Evolutionary conservation across 1,140 invertebrate genomes (phyloP).

Genomic region (Drosophila burlai): DNA sequence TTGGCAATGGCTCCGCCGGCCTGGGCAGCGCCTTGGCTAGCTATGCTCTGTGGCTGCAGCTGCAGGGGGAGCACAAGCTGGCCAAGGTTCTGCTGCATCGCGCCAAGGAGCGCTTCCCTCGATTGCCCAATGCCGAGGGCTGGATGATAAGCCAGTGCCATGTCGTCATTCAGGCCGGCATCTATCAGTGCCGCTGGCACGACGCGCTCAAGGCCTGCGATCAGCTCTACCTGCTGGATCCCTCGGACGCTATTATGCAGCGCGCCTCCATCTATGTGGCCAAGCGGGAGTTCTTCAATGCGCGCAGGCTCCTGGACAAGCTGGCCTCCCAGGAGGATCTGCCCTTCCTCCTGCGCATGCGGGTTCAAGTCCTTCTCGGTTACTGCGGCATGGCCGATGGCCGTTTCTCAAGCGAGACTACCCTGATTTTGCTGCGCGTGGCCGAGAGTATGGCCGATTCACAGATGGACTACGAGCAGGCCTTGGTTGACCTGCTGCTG

Average conservation of each 20-base stretch:
- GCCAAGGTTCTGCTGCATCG: slow-evolving; percentile 87
- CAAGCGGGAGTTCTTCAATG: slow-evolving; percentile 89
- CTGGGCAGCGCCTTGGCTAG: slow-evolving; percentile 90
- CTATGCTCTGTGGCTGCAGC: slow-evolving; percentile 87
- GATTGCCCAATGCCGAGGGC: slow-evolving; percentile 87
- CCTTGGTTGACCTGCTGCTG: slow-evolving; percentile 91
- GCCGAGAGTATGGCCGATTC: slow-evolving; percentile 89
- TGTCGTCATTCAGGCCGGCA: slow-evolving; percentile 86
- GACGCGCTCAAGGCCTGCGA: slow-evolving; percentile 91
- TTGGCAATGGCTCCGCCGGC: slow-evolving; percentile 88
- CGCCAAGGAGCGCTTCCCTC: slow-evolving; percentile 88
- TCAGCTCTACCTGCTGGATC: slow-evolving; percentile 90
- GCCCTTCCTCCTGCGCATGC: slow-evolving; percentile 87
- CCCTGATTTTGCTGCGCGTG: slow-evolving; percentile 89
- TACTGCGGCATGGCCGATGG: slow-evolving; percentile 87
- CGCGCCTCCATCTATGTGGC: slow-evolving; percentile 89
- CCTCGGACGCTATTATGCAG: slow-evolving; percentile 89
- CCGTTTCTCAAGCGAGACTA: slow-evolving; percentile 86
- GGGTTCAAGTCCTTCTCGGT: slow-evolving; percentile 90
- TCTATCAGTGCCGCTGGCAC: slow-evolving; percentile 90
- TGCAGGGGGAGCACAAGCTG: slow-evolving; percentile 88
- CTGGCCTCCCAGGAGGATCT: slow-evolving; percentile 87
- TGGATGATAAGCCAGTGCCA: slow-evolving; percentile 90
- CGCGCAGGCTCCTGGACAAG: slow-evolving; percentile 87
- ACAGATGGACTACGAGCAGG: slow-evolving; percentile 91